Base-by-base conservation (phyloP, 2,797 vertebrate genomes). In the Okamejei kenojei region DNA sequence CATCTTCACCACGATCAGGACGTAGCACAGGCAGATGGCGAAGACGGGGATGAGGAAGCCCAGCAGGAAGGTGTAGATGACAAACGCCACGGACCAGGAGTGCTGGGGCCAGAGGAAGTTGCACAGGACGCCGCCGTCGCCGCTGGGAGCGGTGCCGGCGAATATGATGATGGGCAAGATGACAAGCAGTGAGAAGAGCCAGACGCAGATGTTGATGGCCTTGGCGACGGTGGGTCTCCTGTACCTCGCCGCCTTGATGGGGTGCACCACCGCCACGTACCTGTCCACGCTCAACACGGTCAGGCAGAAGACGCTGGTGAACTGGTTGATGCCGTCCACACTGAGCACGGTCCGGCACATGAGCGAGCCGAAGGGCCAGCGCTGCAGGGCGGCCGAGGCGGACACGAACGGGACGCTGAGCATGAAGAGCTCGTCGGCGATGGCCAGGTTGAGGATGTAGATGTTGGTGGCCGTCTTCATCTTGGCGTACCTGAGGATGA, bases 401-500 rank as follows among this genome's bases (percentile, higher is more conserved):
- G 94, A 94, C 93, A 95, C 80, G 74, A 96, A 95, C 15, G 95
- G 94, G 74, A 95, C 94, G 2, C 95, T 95, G 21, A 95, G 93
- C 94, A 95, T 94, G 93, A 95, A 95, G 8, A 95, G 94, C 93
- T 95, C 94, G 2, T 95, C 94, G 0, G 95, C 94, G 0, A 95
- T 90, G 1, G 94, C 94, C 93, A 94, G 93, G 94, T 94, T 95
- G 32, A 95, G 93, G 93, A 95, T 93, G 93, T 94, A 95, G 93
- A 95, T 95, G 93, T 94, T 95, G 93, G 95, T 95, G 79, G 95
- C 95, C 1, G 94, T 95, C 63, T 95, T 95, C 95, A 95, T 95
- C 93, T 95, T 95, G 94, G 94, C 94, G 58, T 95, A 94, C 77
- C 94, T 93, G 5, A 95, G 94, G 93, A 95, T 95, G 93, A 94